phyloP scores from a whole-genome alignment of 2,888 invertebrate species.

The Eristalinus aeneus region DNA sequence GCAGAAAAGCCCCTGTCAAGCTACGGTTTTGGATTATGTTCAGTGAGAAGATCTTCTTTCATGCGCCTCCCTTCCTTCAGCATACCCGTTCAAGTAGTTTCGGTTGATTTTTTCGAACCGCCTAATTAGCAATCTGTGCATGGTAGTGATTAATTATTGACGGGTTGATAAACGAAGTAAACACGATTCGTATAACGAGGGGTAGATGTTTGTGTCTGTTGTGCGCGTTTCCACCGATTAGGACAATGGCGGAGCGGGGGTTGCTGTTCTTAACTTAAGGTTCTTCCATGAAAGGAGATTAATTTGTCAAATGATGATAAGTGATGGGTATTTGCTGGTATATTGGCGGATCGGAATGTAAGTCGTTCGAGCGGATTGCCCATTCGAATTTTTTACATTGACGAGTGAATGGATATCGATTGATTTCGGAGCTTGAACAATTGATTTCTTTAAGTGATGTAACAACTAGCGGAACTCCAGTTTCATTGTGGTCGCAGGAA shows the following conservation, averaged over 20 bases:
- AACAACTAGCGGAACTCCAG: too few relatives aligned
- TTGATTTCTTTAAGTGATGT: neutral
- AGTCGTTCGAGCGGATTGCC: conserved; percentile 10
- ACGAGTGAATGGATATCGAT: neutral
- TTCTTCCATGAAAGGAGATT: conserved; percentile 27
- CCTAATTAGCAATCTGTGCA: conserved; percentile 59
- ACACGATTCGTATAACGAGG: conserved; percentile 8
- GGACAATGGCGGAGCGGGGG: conserved; percentile 1
- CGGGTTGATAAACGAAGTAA: conserved; percentile 54
- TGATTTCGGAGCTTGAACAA: neutral
- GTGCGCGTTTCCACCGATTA: conserved; percentile 9
- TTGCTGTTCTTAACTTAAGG: neutral
- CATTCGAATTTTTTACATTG: neutral
- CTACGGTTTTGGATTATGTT: conserved; percentile 33
- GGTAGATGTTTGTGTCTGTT: conserved; percentile 7
- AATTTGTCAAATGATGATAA: conserved; percentile 59
- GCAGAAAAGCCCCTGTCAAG: neutral
- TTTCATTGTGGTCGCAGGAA: too few relatives aligned
- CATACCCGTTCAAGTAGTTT: neutral
- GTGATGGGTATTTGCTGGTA: conserved; percentile 5
- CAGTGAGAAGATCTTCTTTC: neutral
- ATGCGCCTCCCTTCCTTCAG: neutral
- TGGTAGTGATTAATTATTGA: conserved; percentile 67
- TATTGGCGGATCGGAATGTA: conserved; percentile 5
- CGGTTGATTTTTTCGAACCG: neutral